Base-by-base conservation (phyloP, 2,113 vertebrate species). In the Fukomys damarensis region DNA sequence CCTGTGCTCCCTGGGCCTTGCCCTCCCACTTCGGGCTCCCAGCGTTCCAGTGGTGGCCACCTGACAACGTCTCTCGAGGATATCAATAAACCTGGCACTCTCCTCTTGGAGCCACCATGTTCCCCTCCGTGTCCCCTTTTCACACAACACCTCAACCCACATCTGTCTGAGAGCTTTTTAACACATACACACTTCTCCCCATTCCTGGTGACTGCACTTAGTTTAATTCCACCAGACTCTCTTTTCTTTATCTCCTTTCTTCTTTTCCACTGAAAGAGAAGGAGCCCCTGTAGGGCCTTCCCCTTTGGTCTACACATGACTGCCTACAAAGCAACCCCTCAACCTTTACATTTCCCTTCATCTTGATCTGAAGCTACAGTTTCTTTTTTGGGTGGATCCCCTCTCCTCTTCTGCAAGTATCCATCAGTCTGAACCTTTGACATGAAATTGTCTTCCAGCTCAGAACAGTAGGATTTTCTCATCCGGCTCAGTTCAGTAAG, bases 381-480 rank as follows among this genome's bases (percentile, higher is more conserved):
- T 72, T 65, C 17, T 65, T 30, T 12, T 59, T 70, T 72, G 24
- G 74, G 54, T 72, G 77, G 92, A 72, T 88, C 22, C 63, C 17
- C 1, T 70, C 12, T 59, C 41, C 72, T 68, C 38, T 8, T 52
- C 58, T 82, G 26, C 54, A 88, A 38, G 61, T 59, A 30, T 72
- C 24, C 35, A 8, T 72, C 56, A 35, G 26, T 72, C 77, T 94
- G 35, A 88, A 82, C 77, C 59, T 43, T 82, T 32, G 70, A 54
- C 46, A 58, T 66, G 77, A 35, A 82, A 72, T 81, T 94, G 26
- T 61, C 43, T 87, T 38, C 43, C 9, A 72, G 24, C 63, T 88
- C 77, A 72, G 86, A 93, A 77, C 26, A 70, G 24, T 38, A 82
- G 65, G 56, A 80, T 38, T 86, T 82, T 88, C 52, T 94, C 76